phyloP scores from a whole-genome alignment of 2,113 vertebrate species.

The Chloropsis hardwickii region DNA sequence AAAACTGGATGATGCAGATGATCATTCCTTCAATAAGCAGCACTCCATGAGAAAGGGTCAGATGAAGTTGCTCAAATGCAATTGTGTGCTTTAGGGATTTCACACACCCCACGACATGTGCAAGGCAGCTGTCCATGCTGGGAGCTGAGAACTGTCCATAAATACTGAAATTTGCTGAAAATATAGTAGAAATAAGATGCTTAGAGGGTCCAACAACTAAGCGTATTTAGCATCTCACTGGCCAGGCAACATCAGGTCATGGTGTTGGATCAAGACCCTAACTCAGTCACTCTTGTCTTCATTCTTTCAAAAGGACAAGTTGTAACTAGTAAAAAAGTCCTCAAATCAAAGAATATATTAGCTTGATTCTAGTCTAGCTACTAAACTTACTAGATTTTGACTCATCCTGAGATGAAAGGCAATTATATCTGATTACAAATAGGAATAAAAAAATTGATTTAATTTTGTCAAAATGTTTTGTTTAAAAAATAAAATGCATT shows the following conservation, averaged over 20 bases:
- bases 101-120: fast-evolving
- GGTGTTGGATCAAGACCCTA: background rate
- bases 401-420: background rate
- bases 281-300: background rate
- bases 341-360: background rate
- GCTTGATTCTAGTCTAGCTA: background rate
- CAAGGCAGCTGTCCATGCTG: background rate
- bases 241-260: background rate
- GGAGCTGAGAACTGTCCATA: background rate
- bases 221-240: background rate
- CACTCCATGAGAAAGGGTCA: background rate
- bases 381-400: background rate
- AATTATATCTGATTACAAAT: background rate
- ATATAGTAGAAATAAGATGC: background rate
- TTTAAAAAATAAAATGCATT: background rate
- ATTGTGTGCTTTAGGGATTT: background rate
- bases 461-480: background rate
- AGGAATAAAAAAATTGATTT: background rate
- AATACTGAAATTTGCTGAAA: background rate
- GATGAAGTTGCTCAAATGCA: background rate
- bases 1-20: background rate
- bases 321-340: background rate
- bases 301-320: background rate
- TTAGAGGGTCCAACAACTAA: background rate
- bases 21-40: background rate